Base-by-base conservation (phyloP, 2,888 invertebrate genomes). In the Hydrotaea cyrtoneurina region DNA sequence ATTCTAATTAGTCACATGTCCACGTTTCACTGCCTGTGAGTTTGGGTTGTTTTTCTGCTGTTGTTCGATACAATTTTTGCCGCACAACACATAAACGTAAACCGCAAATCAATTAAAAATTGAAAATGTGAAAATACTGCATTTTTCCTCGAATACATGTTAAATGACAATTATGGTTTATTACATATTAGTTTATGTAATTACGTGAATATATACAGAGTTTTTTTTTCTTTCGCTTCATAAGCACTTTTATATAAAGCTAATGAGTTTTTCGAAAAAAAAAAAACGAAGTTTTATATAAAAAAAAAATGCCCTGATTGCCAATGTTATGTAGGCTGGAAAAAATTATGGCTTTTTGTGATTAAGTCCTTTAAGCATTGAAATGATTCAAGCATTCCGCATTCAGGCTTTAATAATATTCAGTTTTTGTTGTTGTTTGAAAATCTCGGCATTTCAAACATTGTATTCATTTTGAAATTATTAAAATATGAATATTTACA, bases 121-220 rank as follows among this genome's bases (percentile, higher is more conserved):
- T 50, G n/a, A 50, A 50, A 50, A 50, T 50, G 31, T 31, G 31
- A 31, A 31, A 31, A 31, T 31, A 31, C 31, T 4, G 50, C 13
- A 4, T 15, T 50, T 2, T 62, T 50, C 26, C 26, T 31, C 62
- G 23, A 31, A 11, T n/a, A n/a, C 15, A 62, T 31, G n/a, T 31
- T 62, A 62, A 62, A 62, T 31, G 23, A 62, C 17, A 31, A n/a
- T 62, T 11, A 23, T 59, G 36, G n/a, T 62, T 31, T 62, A 15
- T 17, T 31, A 62, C 31, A n/a, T 62, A n/a, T 62, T 62, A 31
- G 15, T 31, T 23, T 17, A 36, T 62, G 31, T 31, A 31, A 59
- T 59, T 59, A 59, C 23, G 26, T 11, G 31, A 13, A 59, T 13
- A 26, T 59, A 26, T 59, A 59, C 2, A 10, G 21, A 7, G n/a